Conservation (phyloP, 2,113 vertebrate species). For the Cyprinodon tularosa region DNA sequence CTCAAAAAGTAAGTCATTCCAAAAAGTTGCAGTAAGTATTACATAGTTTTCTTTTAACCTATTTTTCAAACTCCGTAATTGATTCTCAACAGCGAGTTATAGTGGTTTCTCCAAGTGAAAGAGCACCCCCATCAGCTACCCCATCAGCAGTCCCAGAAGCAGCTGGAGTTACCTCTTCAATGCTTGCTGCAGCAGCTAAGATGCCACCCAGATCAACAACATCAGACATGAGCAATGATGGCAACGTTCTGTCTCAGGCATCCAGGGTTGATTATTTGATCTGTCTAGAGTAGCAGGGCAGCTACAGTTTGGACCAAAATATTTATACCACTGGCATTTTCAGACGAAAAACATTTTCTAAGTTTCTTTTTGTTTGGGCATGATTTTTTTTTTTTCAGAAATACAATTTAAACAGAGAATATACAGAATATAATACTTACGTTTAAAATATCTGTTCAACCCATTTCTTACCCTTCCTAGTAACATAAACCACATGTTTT, state of each 20-base stretch:
- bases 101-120: slow-evolving; percentile 70
- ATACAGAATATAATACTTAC: no score
- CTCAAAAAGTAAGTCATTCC: slow-evolving; percentile 77
- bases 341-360: background rate
- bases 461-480: no score
- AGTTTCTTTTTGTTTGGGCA: background rate
- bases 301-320: background rate
- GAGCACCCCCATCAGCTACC: slow-evolving; percentile 66
- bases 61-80: background rate
- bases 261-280: slow-evolving; percentile 84
- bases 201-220: slow-evolving; percentile 78
- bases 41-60: background rate
- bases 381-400: background rate
- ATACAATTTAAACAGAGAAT: background rate
- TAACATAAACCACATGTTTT: no score
- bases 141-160: slow-evolving; percentile 22
- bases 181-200: slow-evolving; percentile 33
- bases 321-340: background rate
- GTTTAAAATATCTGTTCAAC: no score
- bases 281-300: slow-evolving; percentile 37
- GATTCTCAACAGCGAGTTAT: slow-evolving; percentile 71
- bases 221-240: slow-evolving; percentile 91
- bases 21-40: rapidly evolving
- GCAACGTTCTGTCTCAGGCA: slow-evolving; percentile 87
- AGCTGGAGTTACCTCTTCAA: slow-evolving; percentile 10